These are phyloP conservation scores for Centropus unirufus DNA, from an alignment of 2,113 vertebrate species.

Conservation along the genomic window DNA sequence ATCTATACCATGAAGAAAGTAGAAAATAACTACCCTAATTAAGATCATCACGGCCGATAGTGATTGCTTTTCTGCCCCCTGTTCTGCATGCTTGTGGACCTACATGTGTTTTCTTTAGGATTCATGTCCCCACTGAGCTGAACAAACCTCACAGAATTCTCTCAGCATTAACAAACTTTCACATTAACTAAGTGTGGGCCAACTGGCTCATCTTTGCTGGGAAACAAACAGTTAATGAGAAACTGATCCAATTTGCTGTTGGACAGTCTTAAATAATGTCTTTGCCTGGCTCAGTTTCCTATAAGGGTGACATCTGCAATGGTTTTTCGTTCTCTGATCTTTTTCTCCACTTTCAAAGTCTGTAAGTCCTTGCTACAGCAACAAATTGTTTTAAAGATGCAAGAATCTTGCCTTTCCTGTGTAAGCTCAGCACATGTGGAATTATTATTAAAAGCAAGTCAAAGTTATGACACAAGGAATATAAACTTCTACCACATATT, in stretches of 20 bases:
- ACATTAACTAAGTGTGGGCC: background rate
- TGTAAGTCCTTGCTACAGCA: background rate
- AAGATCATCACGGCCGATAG: too few relatives aligned
- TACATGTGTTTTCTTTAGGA: too few relatives aligned
- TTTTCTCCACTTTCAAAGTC: background rate
- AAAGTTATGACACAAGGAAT: background rate
- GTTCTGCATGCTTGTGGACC: too few relatives aligned
- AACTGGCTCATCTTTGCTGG: background rate
- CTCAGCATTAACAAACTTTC: background rate
- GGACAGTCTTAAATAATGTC: background rate
- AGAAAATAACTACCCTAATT: too few relatives aligned
- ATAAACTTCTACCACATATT: background rate
- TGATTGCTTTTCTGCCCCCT: too few relatives aligned
- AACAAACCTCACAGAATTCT: background rate
- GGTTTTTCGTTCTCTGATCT: background rate
- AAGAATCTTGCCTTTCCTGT: background rate
- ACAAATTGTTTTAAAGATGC: background rate
- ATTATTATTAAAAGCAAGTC: background rate
- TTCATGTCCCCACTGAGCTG: background rate
- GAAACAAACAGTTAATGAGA: background rate
- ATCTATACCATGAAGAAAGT: background rate
- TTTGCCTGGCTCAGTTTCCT: background rate
- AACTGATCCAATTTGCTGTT: background rate
- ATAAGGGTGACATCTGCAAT: background rate
- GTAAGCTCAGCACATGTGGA: background rate